Conservation (phyloP, 2,113 vertebrate species). For the Scomber scombrus region DNA sequence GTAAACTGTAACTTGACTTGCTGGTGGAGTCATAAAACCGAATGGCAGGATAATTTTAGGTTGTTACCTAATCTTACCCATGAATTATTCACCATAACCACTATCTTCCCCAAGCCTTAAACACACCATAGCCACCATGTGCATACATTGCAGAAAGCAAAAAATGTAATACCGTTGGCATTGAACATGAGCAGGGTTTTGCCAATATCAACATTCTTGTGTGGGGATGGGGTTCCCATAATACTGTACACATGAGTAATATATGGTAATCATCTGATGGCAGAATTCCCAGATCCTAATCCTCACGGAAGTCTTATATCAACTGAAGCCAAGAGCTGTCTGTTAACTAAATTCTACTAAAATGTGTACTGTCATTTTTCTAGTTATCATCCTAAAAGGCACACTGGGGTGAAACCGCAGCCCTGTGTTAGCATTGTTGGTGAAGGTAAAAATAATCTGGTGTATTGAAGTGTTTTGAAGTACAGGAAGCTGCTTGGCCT, state of each 20-base stretch:
- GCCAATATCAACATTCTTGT: background rate
- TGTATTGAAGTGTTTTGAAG: constrained; percentile 23
- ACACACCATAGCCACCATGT: background rate
- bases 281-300: constrained; percentile 18
- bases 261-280: constrained; percentile 33
- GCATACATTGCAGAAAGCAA: background rate
- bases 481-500: constrained; percentile 23
- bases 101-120: background rate
- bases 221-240: background rate
- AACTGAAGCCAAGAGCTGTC: constrained; percentile 27
- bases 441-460: constrained; percentile 44
- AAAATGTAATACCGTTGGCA: background rate
- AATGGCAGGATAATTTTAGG: too few species aligned
- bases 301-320: background rate
- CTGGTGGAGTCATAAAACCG: too few species aligned
- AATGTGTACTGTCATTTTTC: constrained; percentile 2
- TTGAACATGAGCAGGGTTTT: background rate
- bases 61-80: too few species aligned
- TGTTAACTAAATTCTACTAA: background rate
- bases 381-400: constrained; percentile 13
- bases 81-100: background rate
- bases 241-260: constrained; percentile 16
- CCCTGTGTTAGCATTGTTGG: constrained; percentile 13
- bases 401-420: constrained; percentile 19
- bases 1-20: too few species aligned